phyloP scores from a whole-genome alignment of 1,140 invertebrate species.

The Bombus difficillimus region DNA sequence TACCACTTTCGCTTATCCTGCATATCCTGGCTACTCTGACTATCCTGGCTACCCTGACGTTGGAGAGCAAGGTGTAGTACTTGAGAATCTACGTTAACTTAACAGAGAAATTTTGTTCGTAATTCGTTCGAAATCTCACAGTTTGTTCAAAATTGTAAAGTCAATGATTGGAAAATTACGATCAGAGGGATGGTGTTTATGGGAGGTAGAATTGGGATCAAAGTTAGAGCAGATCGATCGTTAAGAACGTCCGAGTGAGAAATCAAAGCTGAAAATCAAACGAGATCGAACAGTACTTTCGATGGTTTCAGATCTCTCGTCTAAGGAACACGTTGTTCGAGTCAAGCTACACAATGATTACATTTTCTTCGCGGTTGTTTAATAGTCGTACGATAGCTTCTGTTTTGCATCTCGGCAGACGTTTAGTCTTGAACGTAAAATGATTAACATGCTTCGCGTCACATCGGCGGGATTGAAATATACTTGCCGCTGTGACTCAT shows the following conservation, averaged over 20 bases:
- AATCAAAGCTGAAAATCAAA: not conserved
- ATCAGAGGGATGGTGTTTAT: not conserved
- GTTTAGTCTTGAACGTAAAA: not conserved
- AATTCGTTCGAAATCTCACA: not conserved
- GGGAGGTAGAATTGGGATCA: no score
- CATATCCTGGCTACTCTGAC: not conserved
- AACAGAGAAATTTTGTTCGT: not conserved
- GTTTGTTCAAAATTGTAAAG: not conserved
- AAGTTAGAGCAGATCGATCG: not conserved
- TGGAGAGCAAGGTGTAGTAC: constrained; percentile 6
- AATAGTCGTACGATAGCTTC: not conserved
- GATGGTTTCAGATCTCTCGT: not conserved
- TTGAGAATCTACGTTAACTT: not conserved
- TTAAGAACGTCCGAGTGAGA: not conserved
- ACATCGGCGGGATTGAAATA: not conserved
- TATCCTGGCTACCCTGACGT: not conserved
- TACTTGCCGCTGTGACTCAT: constrained; percentile 7
- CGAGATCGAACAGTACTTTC: not conserved
- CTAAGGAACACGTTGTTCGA: not conserved
- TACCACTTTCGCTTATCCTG: not conserved
- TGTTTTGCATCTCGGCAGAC: not conserved
- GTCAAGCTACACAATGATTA: no score
- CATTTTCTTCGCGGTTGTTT: not conserved
- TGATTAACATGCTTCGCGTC: not conserved
- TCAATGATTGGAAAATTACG: not conserved